Conservation (phyloP, 2,113 vertebrate genomes). For the Castor canadensis region DNA sequence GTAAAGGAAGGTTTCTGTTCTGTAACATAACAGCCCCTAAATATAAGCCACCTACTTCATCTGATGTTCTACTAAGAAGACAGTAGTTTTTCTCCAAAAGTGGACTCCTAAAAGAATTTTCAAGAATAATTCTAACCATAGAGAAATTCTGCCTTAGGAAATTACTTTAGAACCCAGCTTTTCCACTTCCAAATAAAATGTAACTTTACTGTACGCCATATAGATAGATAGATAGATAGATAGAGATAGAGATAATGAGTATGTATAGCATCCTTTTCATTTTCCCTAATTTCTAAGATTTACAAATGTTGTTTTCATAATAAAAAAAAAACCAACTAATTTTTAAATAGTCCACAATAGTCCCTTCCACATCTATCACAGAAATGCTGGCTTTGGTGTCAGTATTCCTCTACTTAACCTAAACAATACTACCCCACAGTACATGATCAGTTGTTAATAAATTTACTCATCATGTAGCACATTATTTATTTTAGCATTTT, state of each 20-base stretch:
- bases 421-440: not conserved
- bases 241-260: not conserved
- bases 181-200: not conserved
- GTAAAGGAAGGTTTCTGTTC: not conserved
- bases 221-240: not conserved
- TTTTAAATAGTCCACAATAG: conserved; percentile 44
- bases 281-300: conserved; percentile 27
- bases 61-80: not conserved
- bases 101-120: conserved; percentile 16
- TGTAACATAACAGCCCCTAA: not conserved
- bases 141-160: not conserved
- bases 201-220: not conserved
- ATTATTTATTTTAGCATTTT: not conserved
- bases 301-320: conserved; percentile 16
- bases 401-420: not conserved
- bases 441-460: not conserved
- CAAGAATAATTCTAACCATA: not conserved
- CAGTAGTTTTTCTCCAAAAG: not conserved
- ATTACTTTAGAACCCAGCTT: conserved; percentile 7
- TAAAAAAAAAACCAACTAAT: not conserved
- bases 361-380: conserved; percentile 30
- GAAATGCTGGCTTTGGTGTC: not conserved
- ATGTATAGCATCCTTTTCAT: not conserved
- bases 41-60: not conserved
- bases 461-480: not conserved